Evolutionary conservation across 2,888 invertebrate species (phyloP), one percentile per base, ranked within the genome.

Genomic region (Ctena decussata): DNA sequence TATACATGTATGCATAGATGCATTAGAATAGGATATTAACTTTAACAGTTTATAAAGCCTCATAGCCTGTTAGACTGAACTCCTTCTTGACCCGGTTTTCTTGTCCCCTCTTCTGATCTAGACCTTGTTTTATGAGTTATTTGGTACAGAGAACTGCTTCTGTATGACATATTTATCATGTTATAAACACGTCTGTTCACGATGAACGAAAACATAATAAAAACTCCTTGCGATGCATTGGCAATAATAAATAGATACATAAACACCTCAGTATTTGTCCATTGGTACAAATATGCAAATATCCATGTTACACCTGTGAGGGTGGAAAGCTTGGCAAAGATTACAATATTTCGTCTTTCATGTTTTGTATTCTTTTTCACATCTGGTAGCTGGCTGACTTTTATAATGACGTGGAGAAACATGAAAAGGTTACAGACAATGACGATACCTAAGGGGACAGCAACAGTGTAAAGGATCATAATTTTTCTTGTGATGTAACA

Each of bases 131-230:
- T 65, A 5, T 65, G 32, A 65, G 65, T 30, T 2, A 35, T 35
- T 35, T 65, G 32, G 35, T 65, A 65, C 21, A 32, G 21, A 65
- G 27, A 35, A 21, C 65, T 65, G 15, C 35, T 65, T 35, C 18
- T 12, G 21, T 65, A 65, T 11, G 65, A 65, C 11, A 27, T 15
- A 21, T 11, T 49, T 3, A 37, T n/a, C 53, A 75, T 27, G 53
- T 49, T 75, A 21, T 41, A 57, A 21, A 85, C 81, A 6, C 85
- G 74, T 44, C 71, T 72, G 30, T 87, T 87, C 11, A 41, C 30
- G 32, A 85, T 76, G 69, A 87, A 87, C 11, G 87, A 83, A 30
- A 84, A 18, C 83, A 87, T 83, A 27, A 87, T 85, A n/a, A 87
- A 85, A 6, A 87, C 21, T 27, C 87, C 87, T 70, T 87, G 87